A percentile compares a stretch with the other conserved stretches of the same genome.
Evolutionary conservation across 1,140 invertebrate genomes (phyloP).

Genomic region (Globodera ellingtonae): DNA sequence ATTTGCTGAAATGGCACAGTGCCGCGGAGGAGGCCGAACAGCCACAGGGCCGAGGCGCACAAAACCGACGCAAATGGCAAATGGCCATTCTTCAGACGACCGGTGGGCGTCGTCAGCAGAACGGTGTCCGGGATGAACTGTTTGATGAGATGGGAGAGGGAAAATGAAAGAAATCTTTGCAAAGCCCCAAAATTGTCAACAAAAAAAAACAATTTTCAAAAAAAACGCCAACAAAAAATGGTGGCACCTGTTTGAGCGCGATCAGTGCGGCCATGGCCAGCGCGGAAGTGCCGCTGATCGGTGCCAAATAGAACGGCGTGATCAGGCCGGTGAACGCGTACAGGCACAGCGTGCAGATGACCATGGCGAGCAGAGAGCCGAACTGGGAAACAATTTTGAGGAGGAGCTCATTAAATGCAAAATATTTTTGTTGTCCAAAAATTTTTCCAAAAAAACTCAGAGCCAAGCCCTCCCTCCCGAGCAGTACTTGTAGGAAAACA

Average conservation of each 20-base stretch:
- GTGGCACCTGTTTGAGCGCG: constrained; percentile 57
- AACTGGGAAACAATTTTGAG: constrained; percentile 42
- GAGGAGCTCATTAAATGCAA: not conserved
- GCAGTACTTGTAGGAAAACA: no score
- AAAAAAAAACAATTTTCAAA: not conserved
- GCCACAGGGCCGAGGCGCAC: constrained; percentile 28
- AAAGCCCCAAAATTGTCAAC: not conserved
- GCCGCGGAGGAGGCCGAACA: constrained; percentile 46
- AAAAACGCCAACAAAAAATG: not conserved
- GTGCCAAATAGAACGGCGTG: constrained; percentile 53
- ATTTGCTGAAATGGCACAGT: constrained; percentile 45
- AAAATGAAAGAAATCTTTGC: constrained; percentile 1
- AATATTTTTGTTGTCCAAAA: not conserved
- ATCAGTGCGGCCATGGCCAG: constrained; percentile 54
- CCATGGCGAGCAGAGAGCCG: constrained; percentile 39
- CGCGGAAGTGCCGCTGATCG: constrained; percentile 48
- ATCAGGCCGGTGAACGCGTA: constrained; percentile 37
- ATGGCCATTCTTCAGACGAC: constrained; percentile 61
- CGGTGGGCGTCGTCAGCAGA: constrained; percentile 55
- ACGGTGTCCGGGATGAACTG: constrained; percentile 62
- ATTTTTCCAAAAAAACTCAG: no score
- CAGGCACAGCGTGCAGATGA: constrained; percentile 34
- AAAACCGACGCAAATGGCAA: constrained; percentile 48
- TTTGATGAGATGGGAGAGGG: constrained; percentile 17
- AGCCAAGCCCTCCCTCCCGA: no score